Percentiles rank a stretch among this genome's conserved stretches.
Evolutionary conservation across 2,113 vertebrate genomes (phyloP).

Genomic region (Sinocyclocheilus anophthalmus): DNA sequence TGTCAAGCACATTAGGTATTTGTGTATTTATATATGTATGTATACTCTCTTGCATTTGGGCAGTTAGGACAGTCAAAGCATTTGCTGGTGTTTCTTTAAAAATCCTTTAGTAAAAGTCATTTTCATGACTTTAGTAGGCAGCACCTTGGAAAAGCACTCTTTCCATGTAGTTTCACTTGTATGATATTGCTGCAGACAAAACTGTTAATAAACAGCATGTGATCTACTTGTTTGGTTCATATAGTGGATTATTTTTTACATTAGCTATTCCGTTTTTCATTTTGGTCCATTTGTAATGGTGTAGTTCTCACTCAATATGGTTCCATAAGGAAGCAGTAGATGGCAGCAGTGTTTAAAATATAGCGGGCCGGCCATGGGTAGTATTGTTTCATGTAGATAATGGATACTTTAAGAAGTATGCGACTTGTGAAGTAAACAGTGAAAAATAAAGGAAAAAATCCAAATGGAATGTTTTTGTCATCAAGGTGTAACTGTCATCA

Average conservation of each 20-base stretch:
- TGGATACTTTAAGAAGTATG: background rate
- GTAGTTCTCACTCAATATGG: background rate
- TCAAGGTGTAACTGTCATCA: background rate
- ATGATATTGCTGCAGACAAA: conserved; percentile 15
- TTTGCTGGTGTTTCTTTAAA: conserved; percentile 12
- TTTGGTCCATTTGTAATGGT: too few species aligned
- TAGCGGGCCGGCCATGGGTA: background rate
- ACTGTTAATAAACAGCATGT: conserved; percentile 59
- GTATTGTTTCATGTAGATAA: background rate
- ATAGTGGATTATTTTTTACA: background rate
- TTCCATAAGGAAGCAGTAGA: background rate
- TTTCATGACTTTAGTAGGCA: conserved; percentile 14
- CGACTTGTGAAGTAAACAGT: background rate
- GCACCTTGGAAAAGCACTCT: conserved; percentile 5
- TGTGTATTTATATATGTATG: conserved; percentile 38
- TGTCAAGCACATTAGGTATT: conserved; percentile 30
- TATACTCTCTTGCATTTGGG: background rate
- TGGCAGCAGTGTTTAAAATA: conserved; percentile 14
- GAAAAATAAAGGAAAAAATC: background rate
- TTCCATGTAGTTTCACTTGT: conserved; percentile 27
- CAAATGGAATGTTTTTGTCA: background rate
- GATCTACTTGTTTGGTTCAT: background rate
- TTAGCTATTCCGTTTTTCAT: background rate
- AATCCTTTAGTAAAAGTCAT: conserved; percentile 12
- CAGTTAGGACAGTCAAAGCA: conserved; percentile 15